phyloP scores from a whole-genome alignment of 1,140 invertebrate genomes.

The Cotesia typhae region DNA sequence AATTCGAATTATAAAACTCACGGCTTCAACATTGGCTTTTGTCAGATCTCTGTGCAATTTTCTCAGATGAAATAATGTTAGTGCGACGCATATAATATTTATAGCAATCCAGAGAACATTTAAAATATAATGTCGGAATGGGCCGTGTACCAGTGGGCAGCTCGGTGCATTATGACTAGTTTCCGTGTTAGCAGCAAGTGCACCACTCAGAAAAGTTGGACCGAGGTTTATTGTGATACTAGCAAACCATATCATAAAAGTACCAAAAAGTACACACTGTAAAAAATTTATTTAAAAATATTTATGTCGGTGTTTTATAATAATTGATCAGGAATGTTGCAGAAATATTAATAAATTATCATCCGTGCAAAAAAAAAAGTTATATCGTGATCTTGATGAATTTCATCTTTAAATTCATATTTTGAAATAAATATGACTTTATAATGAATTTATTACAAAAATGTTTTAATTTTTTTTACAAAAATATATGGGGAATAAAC shows the following conservation, averaged over 20 bases:
- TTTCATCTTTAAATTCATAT: not conserved
- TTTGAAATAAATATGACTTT: no score
- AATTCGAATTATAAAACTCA: slow-evolving; percentile 50
- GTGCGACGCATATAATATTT: slow-evolving; percentile 84
- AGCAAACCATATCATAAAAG: slow-evolving; percentile 93
- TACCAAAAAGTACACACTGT: slow-evolving; percentile 89
- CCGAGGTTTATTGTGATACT: slow-evolving; percentile 91
- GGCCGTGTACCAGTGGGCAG: slow-evolving; percentile 82
- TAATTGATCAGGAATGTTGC: no score
- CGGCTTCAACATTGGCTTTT: slow-evolving; percentile 74
- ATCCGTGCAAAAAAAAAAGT: no score
- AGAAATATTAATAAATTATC: no score
- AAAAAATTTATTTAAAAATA: slow-evolving; percentile 49
- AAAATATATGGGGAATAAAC: no score
- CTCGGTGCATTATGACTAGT: slow-evolving; percentile 79
- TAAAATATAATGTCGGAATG: slow-evolving; percentile 86
- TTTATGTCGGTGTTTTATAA: not conserved
- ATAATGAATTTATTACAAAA: no score
- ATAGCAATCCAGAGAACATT: slow-evolving; percentile 91
- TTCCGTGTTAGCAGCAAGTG: slow-evolving; percentile 83
- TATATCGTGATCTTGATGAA: no score
- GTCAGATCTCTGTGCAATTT: slow-evolving; percentile 87
- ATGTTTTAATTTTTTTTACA: no score
- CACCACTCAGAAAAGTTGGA: slow-evolving; percentile 87
- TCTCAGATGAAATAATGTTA: slow-evolving; percentile 85